Percentiles rank a stretch among this genome's conserved stretches.
These are phyloP conservation scores for Zeugodacus cucurbitae DNA, from an alignment of 1,140 invertebrate species.

Conservation along the genomic window DNA sequence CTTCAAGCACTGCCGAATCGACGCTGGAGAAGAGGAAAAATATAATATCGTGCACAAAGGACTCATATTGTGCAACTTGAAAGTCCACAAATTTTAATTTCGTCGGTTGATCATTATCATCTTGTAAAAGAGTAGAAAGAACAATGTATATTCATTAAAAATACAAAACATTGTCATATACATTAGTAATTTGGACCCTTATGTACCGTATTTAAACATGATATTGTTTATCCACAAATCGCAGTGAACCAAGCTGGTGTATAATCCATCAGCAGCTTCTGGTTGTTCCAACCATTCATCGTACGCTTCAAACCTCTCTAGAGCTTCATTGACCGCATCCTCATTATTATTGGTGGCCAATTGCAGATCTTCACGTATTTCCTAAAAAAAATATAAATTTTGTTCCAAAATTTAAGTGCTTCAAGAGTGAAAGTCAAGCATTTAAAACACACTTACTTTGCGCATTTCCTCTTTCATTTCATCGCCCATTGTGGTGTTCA, in stretches of 20 bases:
- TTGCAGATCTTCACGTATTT: constrained; percentile 33
- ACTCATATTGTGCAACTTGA: constrained; percentile 70
- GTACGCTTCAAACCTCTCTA: constrained; percentile 46
- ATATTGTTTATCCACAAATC: constrained; percentile 76
- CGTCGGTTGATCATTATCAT: constrained; percentile 57
- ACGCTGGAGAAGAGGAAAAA: constrained; percentile 72
- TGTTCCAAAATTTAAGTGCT: not conserved
- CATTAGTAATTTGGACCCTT: no score
- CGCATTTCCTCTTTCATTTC: constrained; percentile 44
- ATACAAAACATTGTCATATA: no score
- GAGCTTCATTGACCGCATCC: constrained; percentile 44
- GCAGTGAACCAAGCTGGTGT: constrained; percentile 69
- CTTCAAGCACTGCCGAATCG: constrained; percentile 60
- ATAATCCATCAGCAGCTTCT: constrained; percentile 57
- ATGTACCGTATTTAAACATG: constrained; percentile 66
- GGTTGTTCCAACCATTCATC: constrained; percentile 46
- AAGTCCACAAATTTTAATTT: constrained; percentile 74
- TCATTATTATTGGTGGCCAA: constrained; percentile 47
- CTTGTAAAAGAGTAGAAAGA: constrained; percentile 44
- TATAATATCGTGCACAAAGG: constrained; percentile 69
- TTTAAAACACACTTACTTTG: constrained; percentile 18
- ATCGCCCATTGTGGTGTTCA: constrained; percentile 50
- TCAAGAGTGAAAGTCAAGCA: not conserved
- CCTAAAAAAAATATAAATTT: constrained; percentile 13
- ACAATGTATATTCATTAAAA: not conserved